These are phyloP conservation scores for Empis stercorea DNA, from an alignment of 2,888 invertebrate species.

Conservation along the genomic window DNA sequence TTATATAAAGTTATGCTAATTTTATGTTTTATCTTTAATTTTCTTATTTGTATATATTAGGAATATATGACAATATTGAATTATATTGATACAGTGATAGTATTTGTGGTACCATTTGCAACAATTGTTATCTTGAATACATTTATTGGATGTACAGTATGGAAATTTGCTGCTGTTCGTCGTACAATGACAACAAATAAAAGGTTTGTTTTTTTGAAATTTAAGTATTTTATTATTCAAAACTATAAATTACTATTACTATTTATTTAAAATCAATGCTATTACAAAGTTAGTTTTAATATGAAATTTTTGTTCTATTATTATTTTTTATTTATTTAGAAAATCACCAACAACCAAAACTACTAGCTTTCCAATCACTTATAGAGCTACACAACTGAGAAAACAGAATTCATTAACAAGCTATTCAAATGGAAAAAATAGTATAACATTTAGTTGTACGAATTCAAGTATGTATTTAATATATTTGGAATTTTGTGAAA, in stretches of 20 bases:
- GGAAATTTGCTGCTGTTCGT: conserved; percentile 42
- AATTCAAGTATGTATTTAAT: conserved; percentile 23
- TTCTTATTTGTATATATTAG: conserved; percentile 35
- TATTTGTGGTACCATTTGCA: conserved; percentile 59
- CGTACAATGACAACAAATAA: conserved; percentile 33
- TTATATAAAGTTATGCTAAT: not conserved
- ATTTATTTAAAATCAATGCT: too few relatives aligned
- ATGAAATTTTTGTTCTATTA: too few relatives aligned
- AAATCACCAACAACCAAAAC: not conserved
- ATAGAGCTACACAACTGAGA: not conserved
- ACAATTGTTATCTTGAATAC: conserved; percentile 58
- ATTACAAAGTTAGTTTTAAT: too few relatives aligned
- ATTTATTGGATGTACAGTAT: conserved; percentile 55
- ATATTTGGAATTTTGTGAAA: too few relatives aligned
- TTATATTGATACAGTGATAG: conserved; percentile 54
- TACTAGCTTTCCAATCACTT: not conserved
- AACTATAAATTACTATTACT: too few relatives aligned
- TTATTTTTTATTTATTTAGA: too few relatives aligned
- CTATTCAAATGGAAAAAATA: conserved; percentile 26
- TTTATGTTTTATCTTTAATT: conserved; percentile 2
- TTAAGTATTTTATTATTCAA: too few relatives aligned
- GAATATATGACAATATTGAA: conserved; percentile 50
- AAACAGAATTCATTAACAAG: conserved; percentile 1
- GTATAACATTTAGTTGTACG: conserved; percentile 18
- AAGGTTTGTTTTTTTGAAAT: too few relatives aligned